Evolutionary conservation across 2,888 invertebrate species (phyloP).

Genomic region (Drymonia ruficornis): DNA sequence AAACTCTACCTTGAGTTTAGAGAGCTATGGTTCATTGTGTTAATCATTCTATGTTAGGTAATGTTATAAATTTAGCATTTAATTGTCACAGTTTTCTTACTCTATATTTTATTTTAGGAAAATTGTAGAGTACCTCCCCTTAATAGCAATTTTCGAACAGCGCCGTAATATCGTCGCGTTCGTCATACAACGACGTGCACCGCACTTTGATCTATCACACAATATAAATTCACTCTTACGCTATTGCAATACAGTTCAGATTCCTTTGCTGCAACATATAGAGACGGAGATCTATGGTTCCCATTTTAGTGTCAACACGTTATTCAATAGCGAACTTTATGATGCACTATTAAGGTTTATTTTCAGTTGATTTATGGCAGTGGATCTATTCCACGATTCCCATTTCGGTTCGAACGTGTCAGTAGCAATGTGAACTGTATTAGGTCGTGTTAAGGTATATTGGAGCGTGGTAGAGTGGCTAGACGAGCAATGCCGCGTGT

Average conservation of each 20-base stretch:
- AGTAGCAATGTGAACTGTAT: constrained; percentile 34
- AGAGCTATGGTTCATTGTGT: too few relatives aligned
- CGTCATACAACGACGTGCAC: constrained; percentile 65
- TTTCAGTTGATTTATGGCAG: neutral
- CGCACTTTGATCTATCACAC: constrained; percentile 67
- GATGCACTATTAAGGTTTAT: constrained; percentile 18
- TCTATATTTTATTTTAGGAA: neutral
- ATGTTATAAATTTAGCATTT: too few relatives aligned
- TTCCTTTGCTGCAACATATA: constrained; percentile 44
- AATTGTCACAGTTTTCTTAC: neutral
- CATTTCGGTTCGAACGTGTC: constrained; percentile 35
- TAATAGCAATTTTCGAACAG: constrained; percentile 69
- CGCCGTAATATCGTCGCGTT: constrained; percentile 71
- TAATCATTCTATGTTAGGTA: too few relatives aligned
- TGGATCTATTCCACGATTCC: constrained; percentile 45
- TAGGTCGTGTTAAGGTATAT: constrained; percentile 28
- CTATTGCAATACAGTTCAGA: constrained; percentile 45
- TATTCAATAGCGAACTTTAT: constrained; percentile 30
- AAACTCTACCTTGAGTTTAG: too few relatives aligned
- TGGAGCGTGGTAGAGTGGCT: constrained; percentile 21
- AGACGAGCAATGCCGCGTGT: constrained; percentile 54
- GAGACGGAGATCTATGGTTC: constrained; percentile 53
- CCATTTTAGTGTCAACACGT: constrained; percentile 27
- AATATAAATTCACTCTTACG: constrained; percentile 46
- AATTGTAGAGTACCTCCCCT: constrained; percentile 45